Evolutionary conservation across 2,113 vertebrate species (phyloP).

Genomic region (Turdus rufiventris): DNA sequence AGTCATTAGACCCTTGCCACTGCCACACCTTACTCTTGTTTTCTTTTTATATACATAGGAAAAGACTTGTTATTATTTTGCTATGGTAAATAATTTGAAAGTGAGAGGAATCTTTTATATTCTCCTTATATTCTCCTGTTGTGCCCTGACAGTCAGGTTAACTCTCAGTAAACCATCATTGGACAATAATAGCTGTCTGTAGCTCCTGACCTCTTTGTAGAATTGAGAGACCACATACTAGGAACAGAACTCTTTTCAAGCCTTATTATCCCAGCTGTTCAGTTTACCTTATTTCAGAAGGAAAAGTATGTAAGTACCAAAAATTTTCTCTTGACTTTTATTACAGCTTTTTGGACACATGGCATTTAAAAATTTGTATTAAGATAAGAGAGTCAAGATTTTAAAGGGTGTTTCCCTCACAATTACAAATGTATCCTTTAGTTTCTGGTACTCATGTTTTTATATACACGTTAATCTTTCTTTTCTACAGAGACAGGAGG

Average conservation of each 20-base stretch:
- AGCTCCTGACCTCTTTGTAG: neutral
- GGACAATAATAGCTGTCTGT: neutral
- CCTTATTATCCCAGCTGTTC: neutral
- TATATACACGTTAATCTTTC: neutral
- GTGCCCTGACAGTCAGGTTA: neutral
- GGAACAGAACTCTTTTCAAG: neutral
- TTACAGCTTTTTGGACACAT: neutral
- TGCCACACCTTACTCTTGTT: neutral
- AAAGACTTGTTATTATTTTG: neutral
- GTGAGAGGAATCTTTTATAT: neutral
- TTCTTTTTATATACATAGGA: neutral
- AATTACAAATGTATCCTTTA: neutral
- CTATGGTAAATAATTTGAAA: neutral
- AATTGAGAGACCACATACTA: neutral
- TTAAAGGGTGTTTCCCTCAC: fast-evolving
- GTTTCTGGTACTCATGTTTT: neutral
- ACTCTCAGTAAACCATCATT: neutral
- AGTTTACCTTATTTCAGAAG: neutral
- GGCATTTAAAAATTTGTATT: neutral
- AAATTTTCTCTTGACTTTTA: neutral
- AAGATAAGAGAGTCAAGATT: neutral
- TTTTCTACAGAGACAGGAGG: neutral
- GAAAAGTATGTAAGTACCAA: neutral
- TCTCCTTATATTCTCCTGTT: neutral
- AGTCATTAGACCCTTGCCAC: neutral